phyloP scores from a whole-genome alignment of 37 sponge, comb jelly and placozoan genomes.

The Cliona cf. orientalis region DNA sequence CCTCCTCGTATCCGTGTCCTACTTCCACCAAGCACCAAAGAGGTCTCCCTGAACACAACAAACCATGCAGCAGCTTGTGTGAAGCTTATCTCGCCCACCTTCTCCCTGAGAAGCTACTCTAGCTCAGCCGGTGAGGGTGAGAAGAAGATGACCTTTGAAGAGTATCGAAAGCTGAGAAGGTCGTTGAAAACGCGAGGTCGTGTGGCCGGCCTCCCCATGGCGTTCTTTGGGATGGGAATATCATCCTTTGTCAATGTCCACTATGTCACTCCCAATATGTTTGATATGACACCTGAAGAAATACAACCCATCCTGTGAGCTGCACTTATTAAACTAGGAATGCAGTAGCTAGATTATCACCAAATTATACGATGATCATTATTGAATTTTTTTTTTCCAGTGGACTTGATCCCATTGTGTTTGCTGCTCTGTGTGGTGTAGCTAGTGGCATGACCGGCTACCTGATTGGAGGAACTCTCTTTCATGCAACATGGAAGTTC shows the following conservation, averaged over 20 bases:
- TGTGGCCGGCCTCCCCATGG: conserved; percentile 82
- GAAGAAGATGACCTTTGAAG: conserved; percentile 80
- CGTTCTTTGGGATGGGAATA: conserved; percentile 38
- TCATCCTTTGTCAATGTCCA: conserved; percentile 70
- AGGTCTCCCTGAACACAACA: no score
- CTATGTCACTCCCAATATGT: conserved; percentile 58
- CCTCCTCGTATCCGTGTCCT: no score
- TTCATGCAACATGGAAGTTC: conserved; percentile 71
- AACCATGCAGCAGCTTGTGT: no score
- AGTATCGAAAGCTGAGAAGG: conserved; percentile 81
- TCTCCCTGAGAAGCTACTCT: no score
- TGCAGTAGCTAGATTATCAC: not conserved
- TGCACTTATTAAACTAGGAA: not conserved
- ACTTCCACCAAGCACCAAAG: no score
- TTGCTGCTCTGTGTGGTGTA: conserved; percentile 76
- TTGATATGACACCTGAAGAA: conserved; percentile 80
- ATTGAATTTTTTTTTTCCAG: conserved; percentile 39
- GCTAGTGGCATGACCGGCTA: conserved; percentile 67
- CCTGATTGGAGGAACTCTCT: conserved; percentile 67
- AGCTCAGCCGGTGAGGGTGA: no score
- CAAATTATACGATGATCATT: not conserved
- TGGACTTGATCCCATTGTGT: conserved; percentile 89
- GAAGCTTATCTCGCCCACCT: no score
- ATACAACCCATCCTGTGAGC: conserved; percentile 80
- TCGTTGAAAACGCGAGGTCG: conserved; percentile 59